phyloP scores from a whole-genome alignment of 2,113 vertebrate genomes.

The Macrotus californicus region DNA sequence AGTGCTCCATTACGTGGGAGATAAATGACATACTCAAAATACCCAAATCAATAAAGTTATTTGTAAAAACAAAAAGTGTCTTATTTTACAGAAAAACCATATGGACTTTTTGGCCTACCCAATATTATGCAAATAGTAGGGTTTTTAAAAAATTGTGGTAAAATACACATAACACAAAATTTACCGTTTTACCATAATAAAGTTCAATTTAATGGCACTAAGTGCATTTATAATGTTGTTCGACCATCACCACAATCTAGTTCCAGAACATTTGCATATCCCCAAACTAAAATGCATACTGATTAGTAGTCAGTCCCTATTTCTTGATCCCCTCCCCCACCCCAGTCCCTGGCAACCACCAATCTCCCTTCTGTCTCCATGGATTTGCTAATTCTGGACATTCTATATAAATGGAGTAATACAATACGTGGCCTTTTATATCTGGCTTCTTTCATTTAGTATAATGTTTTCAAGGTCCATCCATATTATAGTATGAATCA shows the following conservation, averaged over 20 bases:
- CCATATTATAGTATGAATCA: background rate
- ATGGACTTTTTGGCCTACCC: too few relatives aligned
- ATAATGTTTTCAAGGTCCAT: background rate
- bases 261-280: background rate
- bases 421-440: background rate
- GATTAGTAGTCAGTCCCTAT: background rate
- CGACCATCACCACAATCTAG: background rate
- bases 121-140: background rate
- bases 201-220: background rate
- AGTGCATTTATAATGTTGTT: background rate
- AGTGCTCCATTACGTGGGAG: too few relatives aligned
- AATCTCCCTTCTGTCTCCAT: too few relatives aligned
- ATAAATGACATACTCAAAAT: too few relatives aligned
- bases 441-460: background rate
- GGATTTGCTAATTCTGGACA: background rate
- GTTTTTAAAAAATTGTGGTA: background rate
- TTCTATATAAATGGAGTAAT: background rate
- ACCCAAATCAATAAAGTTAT: too few relatives aligned
- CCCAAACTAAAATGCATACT: background rate
- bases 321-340: background rate
- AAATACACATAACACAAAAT: background rate
- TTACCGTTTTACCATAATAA: background rate
- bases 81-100: too few relatives aligned
- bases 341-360: too few relatives aligned
- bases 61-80: too few relatives aligned